phyloP scores from a whole-genome alignment of 1,140 invertebrate genomes.

The Drosophila seguyi region DNA sequence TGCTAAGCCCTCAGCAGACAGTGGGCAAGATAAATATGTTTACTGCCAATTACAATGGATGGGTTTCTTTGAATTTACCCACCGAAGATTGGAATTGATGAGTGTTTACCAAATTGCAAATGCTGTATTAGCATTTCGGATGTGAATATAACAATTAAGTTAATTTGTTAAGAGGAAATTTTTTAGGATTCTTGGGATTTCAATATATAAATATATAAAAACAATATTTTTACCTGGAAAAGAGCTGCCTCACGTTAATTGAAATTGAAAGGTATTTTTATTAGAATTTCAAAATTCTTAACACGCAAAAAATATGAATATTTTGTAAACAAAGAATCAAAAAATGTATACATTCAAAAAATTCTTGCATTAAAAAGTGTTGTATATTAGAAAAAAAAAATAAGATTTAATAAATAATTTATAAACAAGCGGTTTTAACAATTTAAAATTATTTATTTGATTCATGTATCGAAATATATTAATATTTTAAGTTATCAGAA shows the following conservation, averaged over 20 bases:
- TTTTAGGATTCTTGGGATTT: not conserved
- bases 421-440: no score
- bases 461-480: no score
- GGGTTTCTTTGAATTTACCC: conserved; percentile 12
- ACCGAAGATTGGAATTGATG: not conserved
- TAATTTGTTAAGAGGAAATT: not conserved
- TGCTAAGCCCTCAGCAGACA: conserved; percentile 57
- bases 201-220: not conserved
- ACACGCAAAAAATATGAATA: not conserved
- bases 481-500: no score
- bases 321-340: not conserved
- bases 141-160: conserved; percentile 7
- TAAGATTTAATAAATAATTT: no score
- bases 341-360: not conserved
- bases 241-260: not conserved
- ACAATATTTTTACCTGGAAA: not conserved
- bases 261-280: not conserved
- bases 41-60: conserved; percentile 19
- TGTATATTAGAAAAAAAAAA: no score
- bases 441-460: no score
- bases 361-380: no score
- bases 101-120: conserved; percentile 14
- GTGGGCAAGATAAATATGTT: conserved; percentile 25
- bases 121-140: not conserved
- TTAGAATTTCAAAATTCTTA: not conserved